phyloP scores from a whole-genome alignment of 2,888 invertebrate genomes.

The Nomada flava region DNA sequence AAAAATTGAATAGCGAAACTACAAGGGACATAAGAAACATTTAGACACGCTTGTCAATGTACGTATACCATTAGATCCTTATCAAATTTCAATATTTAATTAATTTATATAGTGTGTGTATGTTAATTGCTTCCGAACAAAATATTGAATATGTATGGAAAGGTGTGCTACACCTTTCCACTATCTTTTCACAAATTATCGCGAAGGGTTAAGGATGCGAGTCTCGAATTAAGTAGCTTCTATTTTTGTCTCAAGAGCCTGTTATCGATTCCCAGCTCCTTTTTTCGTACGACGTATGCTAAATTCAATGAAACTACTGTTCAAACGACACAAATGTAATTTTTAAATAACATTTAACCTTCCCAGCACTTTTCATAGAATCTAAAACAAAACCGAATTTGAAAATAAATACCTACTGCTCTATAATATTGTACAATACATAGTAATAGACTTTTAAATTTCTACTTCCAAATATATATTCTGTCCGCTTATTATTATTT shows the following conservation, averaged over 20 bases:
- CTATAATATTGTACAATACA: too few species aligned
- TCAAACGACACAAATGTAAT: background rate
- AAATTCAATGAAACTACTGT: background rate
- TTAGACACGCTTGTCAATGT: too few species aligned
- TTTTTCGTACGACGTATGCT: background rate
- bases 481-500: too few species aligned
- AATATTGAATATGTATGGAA: background rate
- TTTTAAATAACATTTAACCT: background rate
- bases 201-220: slow-evolving; percentile 21
- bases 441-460: too few species aligned
- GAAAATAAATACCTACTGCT: too few species aligned
- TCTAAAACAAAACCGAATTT: background rate
- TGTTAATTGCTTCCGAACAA: background rate
- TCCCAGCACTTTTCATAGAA: background rate
- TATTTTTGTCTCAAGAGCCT: slow-evolving; percentile 28
- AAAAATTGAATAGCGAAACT: too few species aligned
- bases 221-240: slow-evolving; percentile 35
- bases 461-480: too few species aligned
- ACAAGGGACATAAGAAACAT: too few species aligned
- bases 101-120: background rate
- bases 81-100: background rate
- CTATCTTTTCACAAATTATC: slow-evolving; percentile 18
- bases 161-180: background rate
- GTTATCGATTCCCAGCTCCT: slow-evolving; percentile 27
- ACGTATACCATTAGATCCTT: background rate